Evolutionary conservation across 2,888 invertebrate genomes (phyloP).

Genomic region (Fragum fragum): DNA sequence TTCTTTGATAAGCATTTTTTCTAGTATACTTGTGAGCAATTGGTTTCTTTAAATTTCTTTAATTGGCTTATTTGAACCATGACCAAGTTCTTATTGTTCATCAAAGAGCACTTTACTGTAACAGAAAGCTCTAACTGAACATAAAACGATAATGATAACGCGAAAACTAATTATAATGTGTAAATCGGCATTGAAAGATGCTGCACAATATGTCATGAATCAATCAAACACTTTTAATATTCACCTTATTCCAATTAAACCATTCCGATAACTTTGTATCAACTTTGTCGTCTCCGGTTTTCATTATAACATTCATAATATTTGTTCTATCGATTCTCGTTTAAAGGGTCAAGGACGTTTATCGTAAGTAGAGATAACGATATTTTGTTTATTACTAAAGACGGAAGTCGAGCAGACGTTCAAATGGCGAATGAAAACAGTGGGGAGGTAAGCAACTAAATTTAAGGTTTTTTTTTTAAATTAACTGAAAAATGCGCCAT

Average conservation of each 20-base stretch:
- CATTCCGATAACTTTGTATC: slow-evolving; percentile 65
- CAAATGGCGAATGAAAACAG: not conserved
- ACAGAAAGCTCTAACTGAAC: too few relatives aligned
- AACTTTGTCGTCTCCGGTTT: slow-evolving; percentile 47
- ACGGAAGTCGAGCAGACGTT: slow-evolving; percentile 28
- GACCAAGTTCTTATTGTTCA: too few relatives aligned
- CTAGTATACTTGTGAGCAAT: too few relatives aligned
- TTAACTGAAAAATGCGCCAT: too few relatives aligned
- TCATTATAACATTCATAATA: not conserved
- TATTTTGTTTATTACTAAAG: slow-evolving; percentile 22
- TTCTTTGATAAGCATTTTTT: too few relatives aligned
- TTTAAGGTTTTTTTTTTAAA: not conserved
- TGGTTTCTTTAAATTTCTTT: too few relatives aligned
- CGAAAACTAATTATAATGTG: too few relatives aligned
- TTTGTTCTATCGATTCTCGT: not conserved
- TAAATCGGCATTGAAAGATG: too few relatives aligned
- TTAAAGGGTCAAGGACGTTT: slow-evolving; percentile 18
- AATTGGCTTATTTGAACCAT: too few relatives aligned
- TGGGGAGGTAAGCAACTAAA: not conserved
- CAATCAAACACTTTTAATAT: not conserved
- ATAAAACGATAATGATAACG: too few relatives aligned
- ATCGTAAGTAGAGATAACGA: not conserved
- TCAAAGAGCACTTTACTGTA: too few relatives aligned
- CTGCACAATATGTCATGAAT: too few relatives aligned
- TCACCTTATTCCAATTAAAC: slow-evolving; percentile 66